Evolutionary conservation across 2,797 vertebrate genomes (phyloP).

Genomic region (Leptoclinus maculatus): DNA sequence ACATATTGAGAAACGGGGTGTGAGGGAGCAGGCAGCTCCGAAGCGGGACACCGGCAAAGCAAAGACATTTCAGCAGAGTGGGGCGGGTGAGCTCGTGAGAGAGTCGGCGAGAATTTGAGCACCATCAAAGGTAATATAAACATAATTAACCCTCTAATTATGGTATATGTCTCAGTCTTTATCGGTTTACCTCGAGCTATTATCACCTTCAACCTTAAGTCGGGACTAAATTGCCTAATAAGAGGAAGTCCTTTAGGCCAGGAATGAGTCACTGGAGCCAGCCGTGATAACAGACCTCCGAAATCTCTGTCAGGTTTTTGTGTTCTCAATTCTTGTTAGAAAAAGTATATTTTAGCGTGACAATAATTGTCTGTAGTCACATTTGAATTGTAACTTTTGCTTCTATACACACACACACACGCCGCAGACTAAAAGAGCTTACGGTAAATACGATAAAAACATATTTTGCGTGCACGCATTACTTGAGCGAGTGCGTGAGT

Average conservation of each 20-base stretch:
- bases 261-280: constrained; percentile 64
- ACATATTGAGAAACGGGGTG: constrained; percentile 79
- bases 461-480: constrained; percentile 41
- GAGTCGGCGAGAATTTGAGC: constrained; percentile 59
- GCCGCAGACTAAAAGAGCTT: constrained; percentile 7
- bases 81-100: constrained; percentile 38
- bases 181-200: constrained; percentile 69
- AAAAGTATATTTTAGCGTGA: constrained; percentile 12
- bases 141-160: constrained; percentile 79
- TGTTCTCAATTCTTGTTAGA: constrained; percentile 47
- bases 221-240: constrained; percentile 68
- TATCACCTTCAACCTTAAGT: constrained; percentile 74
- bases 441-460: constrained; percentile 5
- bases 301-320: constrained; percentile 48
- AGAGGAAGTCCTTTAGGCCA: constrained; percentile 68
- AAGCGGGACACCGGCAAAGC: constrained; percentile 52
- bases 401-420: neutral
- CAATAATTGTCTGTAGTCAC: constrained; percentile 30
- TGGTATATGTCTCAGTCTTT: constrained; percentile 69
- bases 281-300: constrained; percentile 66
- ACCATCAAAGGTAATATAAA: constrained; percentile 75
- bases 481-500: constrained; percentile 3
- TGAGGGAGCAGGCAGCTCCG: constrained; percentile 57
- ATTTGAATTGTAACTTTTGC: constrained; percentile 20
- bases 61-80: constrained; percentile 47